phyloP scores from a whole-genome alignment of 2,888 invertebrate species.

The Erebia epiphron region DNA sequence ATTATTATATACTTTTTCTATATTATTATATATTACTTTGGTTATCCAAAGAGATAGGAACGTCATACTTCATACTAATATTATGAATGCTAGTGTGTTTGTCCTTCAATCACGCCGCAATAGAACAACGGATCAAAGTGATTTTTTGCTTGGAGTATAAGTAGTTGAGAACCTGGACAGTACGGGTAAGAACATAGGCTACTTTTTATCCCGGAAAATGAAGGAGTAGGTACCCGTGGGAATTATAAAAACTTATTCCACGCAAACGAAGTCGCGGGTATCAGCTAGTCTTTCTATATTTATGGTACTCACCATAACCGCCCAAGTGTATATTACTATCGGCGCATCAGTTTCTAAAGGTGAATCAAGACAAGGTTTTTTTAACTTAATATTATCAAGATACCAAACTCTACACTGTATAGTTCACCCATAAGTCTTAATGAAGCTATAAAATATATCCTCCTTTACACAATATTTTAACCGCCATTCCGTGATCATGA shows the following conservation, averaged over 20 bases:
- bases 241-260: neutral
- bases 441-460: conserved; percentile 49
- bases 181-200: no score
- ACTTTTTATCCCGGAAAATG: no score
- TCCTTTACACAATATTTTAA: conserved; percentile 47
- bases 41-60: no score
- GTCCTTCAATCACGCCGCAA: no score
- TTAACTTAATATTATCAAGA: neutral
- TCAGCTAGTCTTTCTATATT: neutral
- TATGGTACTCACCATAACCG: neutral
- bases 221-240: neutral
- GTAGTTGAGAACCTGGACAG: no score
- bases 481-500: conserved; percentile 46
- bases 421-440: conserved; percentile 37
- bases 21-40: no score
- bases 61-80: no score
- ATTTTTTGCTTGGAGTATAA: no score
- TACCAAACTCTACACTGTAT: conserved; percentile 20
- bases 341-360: neutral
- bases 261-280: neutral
- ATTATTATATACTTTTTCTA: no score
- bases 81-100: no score
- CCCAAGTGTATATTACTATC: neutral
- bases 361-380: neutral
- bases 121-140: no score